Conservation (phyloP, 2,888 invertebrate genomes). For the Xestia c-nigrum region DNA sequence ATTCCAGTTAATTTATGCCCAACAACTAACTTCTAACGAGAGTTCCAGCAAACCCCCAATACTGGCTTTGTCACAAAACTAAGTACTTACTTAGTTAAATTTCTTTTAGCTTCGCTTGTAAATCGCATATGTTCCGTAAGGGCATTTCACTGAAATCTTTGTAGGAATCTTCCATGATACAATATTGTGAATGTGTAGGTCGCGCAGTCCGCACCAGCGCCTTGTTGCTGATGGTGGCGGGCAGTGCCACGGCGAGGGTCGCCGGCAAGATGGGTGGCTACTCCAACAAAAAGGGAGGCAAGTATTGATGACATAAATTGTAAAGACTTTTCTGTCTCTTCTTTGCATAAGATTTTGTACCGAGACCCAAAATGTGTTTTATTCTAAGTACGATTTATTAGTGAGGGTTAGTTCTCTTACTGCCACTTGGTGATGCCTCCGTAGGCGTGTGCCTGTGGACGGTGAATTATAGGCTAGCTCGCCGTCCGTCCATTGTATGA, state of each 20-base stretch:
- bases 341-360: neutral
- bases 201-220: conserved; percentile 78
- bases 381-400: neutral
- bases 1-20: neutral
- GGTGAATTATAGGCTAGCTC: no score
- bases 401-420: neutral
- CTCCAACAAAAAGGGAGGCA: conserved; percentile 94
- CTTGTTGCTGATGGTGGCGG: conserved; percentile 80
- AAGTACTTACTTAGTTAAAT: neutral
- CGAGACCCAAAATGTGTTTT: neutral
- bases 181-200: conserved; percentile 65
- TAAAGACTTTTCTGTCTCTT: neutral
- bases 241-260: conserved; percentile 93
- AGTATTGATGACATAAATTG: conserved; percentile 60
- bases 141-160: neutral
- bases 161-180: neutral
- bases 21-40: neutral
- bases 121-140: neutral
- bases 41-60: neutral
- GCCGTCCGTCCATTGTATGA: no score
- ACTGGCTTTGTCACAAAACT: neutral
- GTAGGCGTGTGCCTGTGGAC: no score
- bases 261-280: conserved; percentile 95
- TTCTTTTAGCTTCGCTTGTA: neutral
- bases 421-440: no score